These are phyloP conservation scores for Bolinopsis microptera DNA, from an alignment of 37 sponge, comb jelly and placozoan species.

Conservation along the genomic window DNA sequence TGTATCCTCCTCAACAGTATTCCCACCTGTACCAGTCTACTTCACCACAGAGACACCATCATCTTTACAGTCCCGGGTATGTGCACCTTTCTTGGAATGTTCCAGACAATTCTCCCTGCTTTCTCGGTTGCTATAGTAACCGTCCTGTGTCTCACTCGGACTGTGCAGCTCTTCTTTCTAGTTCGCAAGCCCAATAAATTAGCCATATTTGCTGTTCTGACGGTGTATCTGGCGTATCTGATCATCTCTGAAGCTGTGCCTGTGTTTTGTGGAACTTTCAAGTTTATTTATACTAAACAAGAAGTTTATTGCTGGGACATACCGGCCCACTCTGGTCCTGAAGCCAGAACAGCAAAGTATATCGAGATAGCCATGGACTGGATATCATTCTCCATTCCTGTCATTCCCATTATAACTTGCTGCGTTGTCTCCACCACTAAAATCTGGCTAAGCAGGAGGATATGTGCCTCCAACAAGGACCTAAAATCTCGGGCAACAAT, in stretches of 20 bases:
- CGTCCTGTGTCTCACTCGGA: background rate
- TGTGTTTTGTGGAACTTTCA: background rate
- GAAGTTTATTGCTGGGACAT: background rate
- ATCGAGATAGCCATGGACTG: conserved; percentile 84
- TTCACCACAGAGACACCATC: background rate
- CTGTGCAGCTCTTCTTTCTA: background rate
- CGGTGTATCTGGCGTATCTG: background rate
- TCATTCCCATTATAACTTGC: background rate
- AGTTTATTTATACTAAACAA: background rate
- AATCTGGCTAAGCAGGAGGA: background rate
- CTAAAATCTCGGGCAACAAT: background rate
- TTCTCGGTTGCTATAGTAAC: background rate
- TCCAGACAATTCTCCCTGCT: background rate
- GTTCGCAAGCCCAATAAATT: background rate
- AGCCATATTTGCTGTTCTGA: background rate
- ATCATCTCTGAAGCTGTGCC: background rate
- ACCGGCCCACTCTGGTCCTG: conserved; percentile 77
- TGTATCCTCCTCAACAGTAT: background rate
- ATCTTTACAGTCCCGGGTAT: background rate
- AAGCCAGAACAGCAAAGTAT: conserved; percentile 75
- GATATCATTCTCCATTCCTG: background rate
- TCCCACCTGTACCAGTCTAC: background rate
- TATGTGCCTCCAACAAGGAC: background rate
- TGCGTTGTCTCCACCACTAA: background rate
- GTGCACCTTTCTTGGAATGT: background rate